phyloP scores from a whole-genome alignment of 2,797 vertebrate genomes.

The Halcyon badia region DNA sequence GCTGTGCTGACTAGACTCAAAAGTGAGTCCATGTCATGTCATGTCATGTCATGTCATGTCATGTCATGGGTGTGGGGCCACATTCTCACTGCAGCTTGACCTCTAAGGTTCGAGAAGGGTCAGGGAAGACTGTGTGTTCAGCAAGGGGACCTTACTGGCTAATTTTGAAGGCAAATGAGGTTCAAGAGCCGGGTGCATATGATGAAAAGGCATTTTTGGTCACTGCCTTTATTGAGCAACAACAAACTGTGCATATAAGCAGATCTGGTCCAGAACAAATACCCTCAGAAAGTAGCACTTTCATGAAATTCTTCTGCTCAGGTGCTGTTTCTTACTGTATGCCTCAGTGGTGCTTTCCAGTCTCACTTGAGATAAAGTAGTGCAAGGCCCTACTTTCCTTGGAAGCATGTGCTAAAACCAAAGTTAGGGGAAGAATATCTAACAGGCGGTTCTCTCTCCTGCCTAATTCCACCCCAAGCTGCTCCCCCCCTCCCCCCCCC shows the following conservation, averaged over 20 bases:
- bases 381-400: background rate
- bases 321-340: background rate
- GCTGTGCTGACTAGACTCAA: background rate
- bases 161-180: background rate
- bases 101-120: background rate
- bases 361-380: background rate
- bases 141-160: background rate
- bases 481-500: background rate
- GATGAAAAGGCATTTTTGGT: background rate
- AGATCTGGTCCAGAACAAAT: background rate
- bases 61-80: background rate
- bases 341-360: background rate
- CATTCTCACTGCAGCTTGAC: background rate
- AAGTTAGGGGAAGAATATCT: background rate
- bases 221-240: background rate
- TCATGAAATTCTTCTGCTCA: background rate
- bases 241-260: background rate
- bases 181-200: background rate
- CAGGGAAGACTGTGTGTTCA: background rate
- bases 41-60: background rate
- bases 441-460: background rate
- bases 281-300: background rate
- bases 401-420: background rate
- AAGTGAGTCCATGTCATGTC: background rate
- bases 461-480: background rate